A percentile compares a stretch with the other conserved stretches of the same genome.
Conservation (phyloP, 2,888 invertebrate species). For the Eledone cirrhosa region DNA sequence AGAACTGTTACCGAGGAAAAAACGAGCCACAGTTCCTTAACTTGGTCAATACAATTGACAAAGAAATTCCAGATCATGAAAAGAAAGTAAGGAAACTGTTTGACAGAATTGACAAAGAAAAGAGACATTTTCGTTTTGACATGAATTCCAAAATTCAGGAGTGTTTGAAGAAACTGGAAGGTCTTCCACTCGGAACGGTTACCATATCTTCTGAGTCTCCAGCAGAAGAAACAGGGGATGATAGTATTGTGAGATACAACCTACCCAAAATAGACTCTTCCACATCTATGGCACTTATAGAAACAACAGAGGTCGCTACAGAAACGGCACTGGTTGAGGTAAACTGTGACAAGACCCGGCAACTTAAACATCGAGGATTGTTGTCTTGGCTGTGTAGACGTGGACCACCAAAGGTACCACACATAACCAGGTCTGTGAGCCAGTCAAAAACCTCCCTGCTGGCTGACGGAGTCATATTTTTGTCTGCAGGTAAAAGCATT, state of each 20-base stretch:
- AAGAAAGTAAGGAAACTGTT: background rate
- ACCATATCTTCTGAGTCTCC: background rate
- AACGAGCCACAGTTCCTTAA: constrained; percentile 10
- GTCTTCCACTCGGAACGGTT: background rate
- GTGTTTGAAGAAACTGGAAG: background rate
- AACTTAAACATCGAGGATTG: background rate
- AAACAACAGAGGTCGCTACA: background rate
- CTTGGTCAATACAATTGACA: background rate
- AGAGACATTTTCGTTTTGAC: constrained; percentile 17
- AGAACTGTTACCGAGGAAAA: constrained; percentile 1
- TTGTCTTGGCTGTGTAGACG: constrained; percentile 14
- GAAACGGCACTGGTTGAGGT: background rate
- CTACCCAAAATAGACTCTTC: constrained; percentile 5
- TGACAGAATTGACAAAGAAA: background rate
- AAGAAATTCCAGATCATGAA: background rate
- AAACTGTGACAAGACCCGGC: background rate
- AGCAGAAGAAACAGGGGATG: background rate
- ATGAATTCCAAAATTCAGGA: constrained; percentile 12
- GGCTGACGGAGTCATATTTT: constrained; percentile 9
- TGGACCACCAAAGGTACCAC: background rate
- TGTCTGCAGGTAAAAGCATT: background rate
- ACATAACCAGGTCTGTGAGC: background rate
- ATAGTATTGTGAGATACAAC: constrained; percentile 2
- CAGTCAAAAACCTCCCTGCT: constrained; percentile 6
- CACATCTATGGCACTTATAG: background rate